phyloP scores from a whole-genome alignment of 2,797 vertebrate genomes.

The Euthynnus affinis region DNA sequence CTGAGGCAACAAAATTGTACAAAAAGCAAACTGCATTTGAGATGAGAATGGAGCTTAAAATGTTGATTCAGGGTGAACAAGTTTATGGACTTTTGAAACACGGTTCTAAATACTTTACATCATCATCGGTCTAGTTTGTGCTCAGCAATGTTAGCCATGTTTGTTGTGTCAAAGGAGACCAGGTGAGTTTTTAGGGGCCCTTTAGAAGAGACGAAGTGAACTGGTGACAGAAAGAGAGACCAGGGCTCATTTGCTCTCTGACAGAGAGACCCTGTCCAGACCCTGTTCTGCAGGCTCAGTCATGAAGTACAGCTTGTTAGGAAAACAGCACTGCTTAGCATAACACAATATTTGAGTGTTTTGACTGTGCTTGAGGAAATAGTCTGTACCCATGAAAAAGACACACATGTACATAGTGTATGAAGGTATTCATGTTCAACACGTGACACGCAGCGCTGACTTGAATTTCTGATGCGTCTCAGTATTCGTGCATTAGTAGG shows the following conservation, averaged over 20 bases:
- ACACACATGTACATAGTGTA: slow-evolving; percentile 74
- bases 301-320: slow-evolving; percentile 82
- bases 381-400: slow-evolving; percentile 80
- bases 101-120: slow-evolving; percentile 10
- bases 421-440: slow-evolving; percentile 74
- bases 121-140: slow-evolving; percentile 16
- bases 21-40: slow-evolving; percentile 23
- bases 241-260: slow-evolving; percentile 75
- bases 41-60: slow-evolving; percentile 20
- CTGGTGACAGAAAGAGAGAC: slow-evolving; percentile 74
- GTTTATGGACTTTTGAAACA: slow-evolving; percentile 6
- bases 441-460: slow-evolving; percentile 39
- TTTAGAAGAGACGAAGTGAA: slow-evolving; percentile 39
- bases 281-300: slow-evolving; percentile 73
- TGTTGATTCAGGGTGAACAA: slow-evolving; percentile 13
- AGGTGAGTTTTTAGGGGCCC: slow-evolving; percentile 74
- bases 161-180: slow-evolving; percentile 79
- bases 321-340: slow-evolving; percentile 84
- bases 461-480: slow-evolving; percentile 39
- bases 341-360: slow-evolving; percentile 86
- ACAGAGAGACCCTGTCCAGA: slow-evolving; percentile 86
- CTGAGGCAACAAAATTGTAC: background rate
- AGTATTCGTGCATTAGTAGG: slow-evolving; percentile 10
- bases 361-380: slow-evolving; percentile 85
- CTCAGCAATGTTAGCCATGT: slow-evolving; percentile 48